Conservation (phyloP, 2,113 vertebrate species). For the Solea senegalensis region DNA sequence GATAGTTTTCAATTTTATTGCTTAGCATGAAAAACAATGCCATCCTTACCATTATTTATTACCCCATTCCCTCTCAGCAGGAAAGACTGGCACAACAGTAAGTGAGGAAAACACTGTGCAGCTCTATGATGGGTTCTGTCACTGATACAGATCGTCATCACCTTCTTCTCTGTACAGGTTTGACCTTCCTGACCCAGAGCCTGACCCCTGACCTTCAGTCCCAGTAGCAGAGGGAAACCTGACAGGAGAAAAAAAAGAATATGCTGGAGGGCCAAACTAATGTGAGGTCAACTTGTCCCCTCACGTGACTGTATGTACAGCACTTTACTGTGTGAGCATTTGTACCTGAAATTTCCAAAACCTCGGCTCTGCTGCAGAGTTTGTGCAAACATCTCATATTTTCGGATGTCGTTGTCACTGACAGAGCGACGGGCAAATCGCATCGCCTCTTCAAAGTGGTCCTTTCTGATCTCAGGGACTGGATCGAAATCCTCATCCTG, state of each 20-base stretch:
- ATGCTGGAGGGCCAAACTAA: neutral
- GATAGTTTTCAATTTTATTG: constrained; percentile 2
- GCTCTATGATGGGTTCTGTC: constrained; percentile 26
- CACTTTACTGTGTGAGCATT: constrained; percentile 18
- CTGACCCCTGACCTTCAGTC: constrained; percentile 58
- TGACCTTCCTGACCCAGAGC: constrained; percentile 51
- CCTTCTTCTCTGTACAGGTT: constrained; percentile 73
- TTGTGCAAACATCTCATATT: constrained; percentile 99
- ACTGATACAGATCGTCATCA: constrained; percentile 84
- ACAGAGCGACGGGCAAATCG: constrained; percentile 96
- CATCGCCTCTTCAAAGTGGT: constrained; percentile 99
- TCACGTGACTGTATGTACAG: constrained; percentile 19
- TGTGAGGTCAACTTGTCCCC: constrained; percentile 34
- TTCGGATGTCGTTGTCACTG: constrained; percentile 98
- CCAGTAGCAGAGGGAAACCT: constrained; percentile 81
- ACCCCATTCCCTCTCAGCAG: neutral
- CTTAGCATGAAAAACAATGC: neutral
- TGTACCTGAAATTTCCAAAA: constrained; percentile 97
- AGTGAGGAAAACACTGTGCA: neutral
- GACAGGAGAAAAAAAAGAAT: neutral
- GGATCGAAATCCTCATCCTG: constrained; percentile 93
- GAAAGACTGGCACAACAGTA: neutral
- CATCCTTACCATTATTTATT: neutral
- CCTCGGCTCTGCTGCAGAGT: constrained; percentile 98
- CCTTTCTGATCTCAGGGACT: constrained; percentile 95